phyloP scores from a whole-genome alignment of 2,888 invertebrate species.

The Heterodera filipjevi region DNA sequence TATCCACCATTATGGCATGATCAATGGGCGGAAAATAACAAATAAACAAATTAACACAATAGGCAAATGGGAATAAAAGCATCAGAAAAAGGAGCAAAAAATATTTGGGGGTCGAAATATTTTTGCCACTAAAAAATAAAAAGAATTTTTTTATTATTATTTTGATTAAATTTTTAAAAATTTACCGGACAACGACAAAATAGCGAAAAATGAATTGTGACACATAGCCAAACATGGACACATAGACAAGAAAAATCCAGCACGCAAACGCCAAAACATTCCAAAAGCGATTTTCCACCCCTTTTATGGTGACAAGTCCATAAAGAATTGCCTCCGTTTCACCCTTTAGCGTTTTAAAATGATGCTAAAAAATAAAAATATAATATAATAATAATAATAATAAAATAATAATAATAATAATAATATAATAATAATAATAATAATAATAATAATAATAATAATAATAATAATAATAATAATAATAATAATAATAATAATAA shows the following conservation, averaged over 20 bases:
- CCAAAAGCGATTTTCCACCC: no score
- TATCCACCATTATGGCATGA: neutral
- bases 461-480: no score
- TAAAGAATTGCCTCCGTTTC: no score
- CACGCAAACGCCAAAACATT: neutral
- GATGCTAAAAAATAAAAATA: no score
- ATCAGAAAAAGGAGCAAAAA: neutral
- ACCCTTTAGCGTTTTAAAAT: no score
- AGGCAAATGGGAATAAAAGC: neutral
- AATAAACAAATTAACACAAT: neutral
- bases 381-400: no score
- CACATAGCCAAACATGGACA: neutral
- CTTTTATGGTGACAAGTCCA: no score
- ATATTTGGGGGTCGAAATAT: neutral
- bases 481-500: no score
- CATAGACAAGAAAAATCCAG: neutral
- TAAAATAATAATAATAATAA: no score
- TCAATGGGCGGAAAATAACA: neutral
- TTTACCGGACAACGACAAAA: neutral
- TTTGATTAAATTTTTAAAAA: neutral
- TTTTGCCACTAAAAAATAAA: neutral
- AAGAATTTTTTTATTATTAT: neutral
- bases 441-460: no score
- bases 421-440: no score
- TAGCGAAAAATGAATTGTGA: neutral